Evolutionary conservation across 2,797 vertebrate species (phyloP), one percentile per base, ranked within the genome.

Genomic region (Esox lucius): DNA sequence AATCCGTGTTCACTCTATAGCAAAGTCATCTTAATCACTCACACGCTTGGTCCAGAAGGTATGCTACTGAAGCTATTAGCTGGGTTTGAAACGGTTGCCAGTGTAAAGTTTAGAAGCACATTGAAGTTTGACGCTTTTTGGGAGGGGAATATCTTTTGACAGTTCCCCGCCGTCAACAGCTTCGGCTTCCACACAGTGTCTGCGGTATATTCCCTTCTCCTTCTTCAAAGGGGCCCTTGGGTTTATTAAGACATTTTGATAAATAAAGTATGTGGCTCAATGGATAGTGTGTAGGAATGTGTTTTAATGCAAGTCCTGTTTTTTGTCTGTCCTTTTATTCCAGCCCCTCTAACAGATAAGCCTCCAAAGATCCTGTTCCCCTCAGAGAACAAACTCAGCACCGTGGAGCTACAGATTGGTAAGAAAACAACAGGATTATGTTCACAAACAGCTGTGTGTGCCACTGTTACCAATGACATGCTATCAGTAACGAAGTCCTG

Each of bases 321-420:
- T 15, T 65, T 71, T 42, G 33, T 74, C 74, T 39, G 86, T 83
- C 72, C 85, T n/a, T 87, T 87, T 86, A 85, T 92, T 92, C 77
- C 94, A 99, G 97, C 98, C 56, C 97, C 98, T 75, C 88, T 98
- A 88, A 99, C 97, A 84, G 97, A 98, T 95, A 97, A 97, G 87
- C 96, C 97, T 84, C 98, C 97, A 79, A 98, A 98, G 91, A 96
- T 98, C 90, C 93, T 99, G 72, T 95, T 93, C 76, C 98, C 98
- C 16, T 86, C 95, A 70, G 98, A 98, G 93, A 96, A 86, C 91
- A 97, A 97, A 87, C 87, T 96, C 90, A 98, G 92, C 85, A 59
- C 95, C 91, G 94, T 97, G 75, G 98, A 99, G 90, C 91, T 96
- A 76, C 95, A 96, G 78, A 90, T 96, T 91, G 97, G 98, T 98